phyloP scores from a whole-genome alignment of 2,113 vertebrate species.

The Dinomys branickii region DNA sequence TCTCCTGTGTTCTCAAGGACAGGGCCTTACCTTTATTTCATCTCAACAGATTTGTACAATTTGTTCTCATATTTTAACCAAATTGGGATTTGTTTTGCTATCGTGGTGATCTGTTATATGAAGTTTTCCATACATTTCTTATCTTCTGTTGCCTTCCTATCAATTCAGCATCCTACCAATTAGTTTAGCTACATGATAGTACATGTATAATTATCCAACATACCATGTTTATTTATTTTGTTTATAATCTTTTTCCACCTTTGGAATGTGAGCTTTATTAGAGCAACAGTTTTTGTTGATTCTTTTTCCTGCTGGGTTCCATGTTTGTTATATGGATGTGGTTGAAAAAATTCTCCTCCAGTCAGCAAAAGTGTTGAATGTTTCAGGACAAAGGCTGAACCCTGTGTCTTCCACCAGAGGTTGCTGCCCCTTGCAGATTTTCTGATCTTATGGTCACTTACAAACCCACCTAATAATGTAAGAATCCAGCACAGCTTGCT shows the following conservation, averaged over 20 bases:
- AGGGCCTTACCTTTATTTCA: conserved; percentile 27
- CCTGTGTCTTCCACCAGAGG: neutral
- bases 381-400: neutral
- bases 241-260: neutral
- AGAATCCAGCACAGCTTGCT: neutral
- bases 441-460: neutral
- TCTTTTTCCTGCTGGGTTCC: neutral
- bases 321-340: neutral
- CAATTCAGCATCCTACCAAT: neutral
- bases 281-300: neutral
- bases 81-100: conserved; percentile 32
- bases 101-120: neutral
- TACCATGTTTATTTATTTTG: neutral
- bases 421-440: neutral
- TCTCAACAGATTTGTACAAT: neutral
- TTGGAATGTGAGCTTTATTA: conserved; percentile 11
- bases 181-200: neutral
- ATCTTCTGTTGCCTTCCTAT: neutral
- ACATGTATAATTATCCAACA: neutral
- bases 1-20: neutral
- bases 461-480: neutral
- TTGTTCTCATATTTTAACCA: neutral
- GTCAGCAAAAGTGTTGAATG: neutral
- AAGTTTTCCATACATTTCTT: neutral
- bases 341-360: neutral